phyloP scores from a whole-genome alignment of 2,113 vertebrate species.

The Heliornis fulica region DNA sequence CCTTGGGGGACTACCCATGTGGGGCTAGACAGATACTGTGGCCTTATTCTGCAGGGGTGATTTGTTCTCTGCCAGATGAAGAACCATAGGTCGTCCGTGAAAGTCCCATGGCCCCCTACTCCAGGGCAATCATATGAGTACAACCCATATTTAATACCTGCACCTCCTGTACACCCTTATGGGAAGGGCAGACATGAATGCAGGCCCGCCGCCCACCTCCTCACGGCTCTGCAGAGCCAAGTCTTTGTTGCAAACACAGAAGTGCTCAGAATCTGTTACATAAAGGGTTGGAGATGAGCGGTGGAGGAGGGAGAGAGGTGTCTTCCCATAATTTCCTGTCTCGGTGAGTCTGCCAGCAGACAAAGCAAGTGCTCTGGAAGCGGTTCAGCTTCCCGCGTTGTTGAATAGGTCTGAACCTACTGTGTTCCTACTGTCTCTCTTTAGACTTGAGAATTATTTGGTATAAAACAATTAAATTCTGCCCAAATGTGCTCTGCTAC shows the following conservation, averaged over 20 bases:
- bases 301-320: neutral
- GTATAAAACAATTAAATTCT: slow-evolving; percentile 3
- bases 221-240: neutral
- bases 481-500: neutral
- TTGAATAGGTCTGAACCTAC: slow-evolving; percentile 9
- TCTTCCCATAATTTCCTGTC: slow-evolving; percentile 25
- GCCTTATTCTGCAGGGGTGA: neutral
- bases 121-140: neutral
- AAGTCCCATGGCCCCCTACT: neutral
- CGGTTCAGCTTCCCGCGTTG: neutral
- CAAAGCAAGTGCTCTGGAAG: slow-evolving; percentile 23
- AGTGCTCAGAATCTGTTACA: neutral
- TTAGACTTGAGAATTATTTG: slow-evolving; percentile 2
- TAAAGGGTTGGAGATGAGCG: neutral
- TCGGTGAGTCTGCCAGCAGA: neutral
- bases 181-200: neutral
- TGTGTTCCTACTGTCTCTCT: neutral
- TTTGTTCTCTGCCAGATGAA: neutral
- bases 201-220: accelerated
- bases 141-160: neutral
- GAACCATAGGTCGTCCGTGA: neutral
- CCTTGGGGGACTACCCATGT: accelerated
- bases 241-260: neutral
- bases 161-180: neutral
- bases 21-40: accelerated